A percentile compares a stretch with the other conserved stretches of the same genome.
phyloP scores from a whole-genome alignment of 2,797 vertebrate species.

The Scomberomorus guttatus region DNA sequence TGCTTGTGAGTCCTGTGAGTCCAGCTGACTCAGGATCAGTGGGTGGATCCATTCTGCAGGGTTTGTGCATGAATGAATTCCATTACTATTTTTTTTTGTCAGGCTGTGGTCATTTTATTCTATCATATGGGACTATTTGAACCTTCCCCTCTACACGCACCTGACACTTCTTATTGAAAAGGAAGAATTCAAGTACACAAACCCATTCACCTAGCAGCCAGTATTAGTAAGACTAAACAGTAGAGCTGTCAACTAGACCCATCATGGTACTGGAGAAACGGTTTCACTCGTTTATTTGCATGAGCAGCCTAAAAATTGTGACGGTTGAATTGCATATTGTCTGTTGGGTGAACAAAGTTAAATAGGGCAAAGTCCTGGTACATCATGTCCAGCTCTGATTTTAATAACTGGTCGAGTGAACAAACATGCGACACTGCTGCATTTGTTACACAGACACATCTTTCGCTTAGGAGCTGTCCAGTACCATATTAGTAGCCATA shows the following conservation, averaged over 20 bases:
- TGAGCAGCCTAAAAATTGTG: not conserved
- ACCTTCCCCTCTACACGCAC: not conserved
- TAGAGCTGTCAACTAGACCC: not conserved
- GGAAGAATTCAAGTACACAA: not conserved
- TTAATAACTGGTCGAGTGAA: not conserved
- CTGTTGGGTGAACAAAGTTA: no score
- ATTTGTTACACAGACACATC: not conserved
- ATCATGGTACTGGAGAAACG: not conserved
- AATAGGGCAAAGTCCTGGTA: no score
- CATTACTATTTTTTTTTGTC: not conserved
- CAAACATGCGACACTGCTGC: not conserved
- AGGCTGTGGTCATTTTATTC: no score
- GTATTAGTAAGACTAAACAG: slow-evolving; percentile 8
- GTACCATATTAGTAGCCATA: not conserved
- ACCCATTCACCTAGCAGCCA: no score
- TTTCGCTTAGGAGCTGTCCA: not conserved
- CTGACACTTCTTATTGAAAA: not conserved
- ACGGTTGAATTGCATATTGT: no score
- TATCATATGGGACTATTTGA: no score
- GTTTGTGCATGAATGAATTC: slow-evolving; percentile 1
- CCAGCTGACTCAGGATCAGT: slow-evolving; percentile 1
- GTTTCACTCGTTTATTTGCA: not conserved
- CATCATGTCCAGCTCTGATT: no score
- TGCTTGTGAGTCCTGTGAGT: not conserved
- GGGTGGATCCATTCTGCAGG: not conserved